Evolutionary conservation across 2,797 vertebrate species (phyloP).

Genomic region (Mormyrops boulengeri): DNA sequence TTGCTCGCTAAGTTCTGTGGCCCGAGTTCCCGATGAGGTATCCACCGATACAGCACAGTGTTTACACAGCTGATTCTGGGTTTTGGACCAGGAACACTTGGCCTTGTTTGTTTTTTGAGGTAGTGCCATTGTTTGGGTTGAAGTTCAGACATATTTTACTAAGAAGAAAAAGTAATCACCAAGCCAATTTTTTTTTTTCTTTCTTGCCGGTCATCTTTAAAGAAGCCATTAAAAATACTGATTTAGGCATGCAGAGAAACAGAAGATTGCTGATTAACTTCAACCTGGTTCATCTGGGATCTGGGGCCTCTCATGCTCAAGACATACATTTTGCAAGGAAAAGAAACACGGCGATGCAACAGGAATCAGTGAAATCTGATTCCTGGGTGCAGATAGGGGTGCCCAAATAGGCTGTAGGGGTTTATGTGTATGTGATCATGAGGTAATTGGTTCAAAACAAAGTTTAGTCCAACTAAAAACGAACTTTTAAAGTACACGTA

Average conservation of each 20-base stretch:
- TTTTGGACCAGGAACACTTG: slow-evolving; percentile 41
- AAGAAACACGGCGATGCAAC: neutral
- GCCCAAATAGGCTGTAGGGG: neutral
- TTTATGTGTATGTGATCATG: neutral
- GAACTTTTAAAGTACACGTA: neutral
- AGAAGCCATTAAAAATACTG: neutral
- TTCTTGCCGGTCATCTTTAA: neutral
- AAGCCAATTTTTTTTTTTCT: neutral
- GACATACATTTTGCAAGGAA: neutral
- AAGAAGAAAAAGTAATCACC: slow-evolving; percentile 40
- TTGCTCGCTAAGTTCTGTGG: slow-evolving; percentile 30
- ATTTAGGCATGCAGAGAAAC: neutral
- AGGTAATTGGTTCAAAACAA: neutral
- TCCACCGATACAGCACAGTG: slow-evolving; percentile 43
- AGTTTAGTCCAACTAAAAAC: neutral
- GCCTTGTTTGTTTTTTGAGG: slow-evolving; percentile 46
- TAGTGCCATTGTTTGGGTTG: slow-evolving; percentile 47
- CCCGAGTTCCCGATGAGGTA: slow-evolving; percentile 33
- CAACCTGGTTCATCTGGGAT: neutral
- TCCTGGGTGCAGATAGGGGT: neutral
- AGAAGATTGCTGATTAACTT: neutral
- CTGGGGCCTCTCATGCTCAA: neutral
- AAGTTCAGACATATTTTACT: slow-evolving; percentile 47
- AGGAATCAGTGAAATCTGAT: neutral
- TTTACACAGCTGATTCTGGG: slow-evolving; percentile 59